phyloP scores from a whole-genome alignment of 2,888 invertebrate genomes.

The Idaea dimidiata region DNA sequence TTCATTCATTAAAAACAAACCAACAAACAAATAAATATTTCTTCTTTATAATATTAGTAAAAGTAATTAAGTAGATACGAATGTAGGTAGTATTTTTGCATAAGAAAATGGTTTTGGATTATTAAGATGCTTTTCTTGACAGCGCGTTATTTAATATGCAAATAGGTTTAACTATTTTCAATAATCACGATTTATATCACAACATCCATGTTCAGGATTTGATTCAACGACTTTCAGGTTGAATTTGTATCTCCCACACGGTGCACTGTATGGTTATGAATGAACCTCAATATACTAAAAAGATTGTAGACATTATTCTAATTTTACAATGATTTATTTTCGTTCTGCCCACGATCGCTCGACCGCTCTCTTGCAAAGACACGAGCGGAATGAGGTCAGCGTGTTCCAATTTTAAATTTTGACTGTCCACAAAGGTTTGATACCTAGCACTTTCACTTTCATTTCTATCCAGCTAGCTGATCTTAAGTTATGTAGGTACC shows the following conservation, averaged over 20 bases:
- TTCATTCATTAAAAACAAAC: too few species aligned
- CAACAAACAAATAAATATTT: too few species aligned
- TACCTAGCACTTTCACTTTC: conserved; percentile 62
- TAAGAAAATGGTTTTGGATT: not conserved
- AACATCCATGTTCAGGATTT: not conserved
- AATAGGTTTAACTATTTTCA: too few species aligned
- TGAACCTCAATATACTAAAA: conserved; percentile 32
- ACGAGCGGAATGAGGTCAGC: conserved; percentile 67
- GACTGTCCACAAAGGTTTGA: conserved; percentile 52
- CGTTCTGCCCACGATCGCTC: conserved; percentile 41
- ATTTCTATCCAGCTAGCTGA: conserved; percentile 21
- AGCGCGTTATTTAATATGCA: not conserved
- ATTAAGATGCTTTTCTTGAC: not conserved
- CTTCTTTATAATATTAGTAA: too few species aligned
- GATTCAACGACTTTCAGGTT: not conserved
- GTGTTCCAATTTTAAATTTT: conserved; percentile 75
- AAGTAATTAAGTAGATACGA: too few species aligned
- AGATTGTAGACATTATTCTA: conserved; percentile 33
- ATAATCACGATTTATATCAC: too few species aligned
- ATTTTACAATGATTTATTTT: conserved; percentile 64
- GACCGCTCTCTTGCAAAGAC: conserved; percentile 60
- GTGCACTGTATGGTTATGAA: conserved; percentile 24
- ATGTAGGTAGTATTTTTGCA: too few species aligned
- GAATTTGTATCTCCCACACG: not conserved
- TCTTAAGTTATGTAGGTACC: not conserved